phyloP scores from a whole-genome alignment of 2,888 invertebrate genomes.

The Polietes domitor region DNA sequence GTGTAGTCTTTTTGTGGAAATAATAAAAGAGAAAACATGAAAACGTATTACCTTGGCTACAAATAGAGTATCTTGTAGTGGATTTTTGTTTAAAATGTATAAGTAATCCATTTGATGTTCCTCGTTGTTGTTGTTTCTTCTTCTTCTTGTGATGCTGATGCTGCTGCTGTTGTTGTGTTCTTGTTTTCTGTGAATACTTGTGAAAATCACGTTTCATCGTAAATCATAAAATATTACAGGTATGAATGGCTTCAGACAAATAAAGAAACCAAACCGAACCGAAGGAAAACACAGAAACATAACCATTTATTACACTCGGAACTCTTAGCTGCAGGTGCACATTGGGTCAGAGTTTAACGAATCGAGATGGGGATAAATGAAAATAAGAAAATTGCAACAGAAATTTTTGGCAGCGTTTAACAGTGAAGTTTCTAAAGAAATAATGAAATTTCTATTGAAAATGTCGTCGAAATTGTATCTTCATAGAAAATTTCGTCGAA shows the following conservation, averaged over 20 bases:
- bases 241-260: conserved; percentile 61
- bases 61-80: conserved; percentile 61
- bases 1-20: conserved; percentile 15
- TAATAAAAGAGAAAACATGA: conserved; percentile 32
- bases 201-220: conserved; percentile 71
- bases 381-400: too few species aligned
- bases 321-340: not conserved
- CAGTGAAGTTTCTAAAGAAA: too few species aligned
- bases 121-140: conserved; percentile 26
- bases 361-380: too few species aligned
- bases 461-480: too few species aligned
- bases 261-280: conserved; percentile 1
- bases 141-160: not conserved
- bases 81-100: conserved; percentile 51
- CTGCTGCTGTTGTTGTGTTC: not conserved
- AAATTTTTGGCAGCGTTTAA: too few species aligned
- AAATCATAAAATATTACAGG: conserved; percentile 69
- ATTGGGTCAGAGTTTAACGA: not conserved
- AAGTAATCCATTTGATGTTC: conserved; percentile 48
- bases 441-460: too few species aligned
- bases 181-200: too few species aligned
- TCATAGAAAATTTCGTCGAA: too few species aligned
- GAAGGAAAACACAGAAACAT: conserved; percentile 8
- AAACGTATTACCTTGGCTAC: conserved; percentile 58
- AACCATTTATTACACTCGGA: conserved; percentile 44